Evolutionary conservation across 2,113 vertebrate species (phyloP).

Genomic region (Capreolus pygargus): DNA sequence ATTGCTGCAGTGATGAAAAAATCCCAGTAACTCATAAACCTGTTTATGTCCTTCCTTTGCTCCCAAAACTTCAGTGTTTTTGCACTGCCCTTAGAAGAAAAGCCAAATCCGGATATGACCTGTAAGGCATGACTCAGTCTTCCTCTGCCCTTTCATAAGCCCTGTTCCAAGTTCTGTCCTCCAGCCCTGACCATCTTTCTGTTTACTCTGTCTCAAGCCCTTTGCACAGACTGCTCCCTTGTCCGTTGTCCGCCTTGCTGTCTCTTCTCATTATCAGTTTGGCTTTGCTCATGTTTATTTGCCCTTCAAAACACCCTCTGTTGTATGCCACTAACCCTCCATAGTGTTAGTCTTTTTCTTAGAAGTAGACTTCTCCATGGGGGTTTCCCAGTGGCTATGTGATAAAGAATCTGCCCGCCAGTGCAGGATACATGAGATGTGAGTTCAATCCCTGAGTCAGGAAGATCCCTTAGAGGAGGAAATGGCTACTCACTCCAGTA

Average conservation of each 20-base stretch:
- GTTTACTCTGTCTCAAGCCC: background rate
- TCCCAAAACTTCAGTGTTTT: background rate
- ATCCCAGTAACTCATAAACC: background rate
- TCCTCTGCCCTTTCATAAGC: background rate
- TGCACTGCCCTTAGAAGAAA: background rate
- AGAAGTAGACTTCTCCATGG: background rate
- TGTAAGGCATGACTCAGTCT: background rate
- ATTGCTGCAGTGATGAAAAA: background rate
- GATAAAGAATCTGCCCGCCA: background rate
- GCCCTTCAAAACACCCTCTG: background rate
- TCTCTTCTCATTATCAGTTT: background rate
- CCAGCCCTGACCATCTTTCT: background rate
- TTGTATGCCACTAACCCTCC: background rate
- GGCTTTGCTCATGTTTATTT: background rate
- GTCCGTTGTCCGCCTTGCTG: background rate
- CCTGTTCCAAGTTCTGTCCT: background rate
- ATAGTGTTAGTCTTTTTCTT: background rate
- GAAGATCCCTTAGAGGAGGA: background rate
- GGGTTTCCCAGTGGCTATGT: background rate
- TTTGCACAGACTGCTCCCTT: background rate
- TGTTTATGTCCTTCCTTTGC: background rate
- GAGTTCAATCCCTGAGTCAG: background rate
- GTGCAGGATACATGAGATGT: background rate
- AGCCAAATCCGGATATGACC: background rate
- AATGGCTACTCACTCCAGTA: background rate